These are phyloP conservation scores for Camelus bactrianus DNA, from an alignment of 2,113 vertebrate genomes.

Conservation along the genomic window DNA sequence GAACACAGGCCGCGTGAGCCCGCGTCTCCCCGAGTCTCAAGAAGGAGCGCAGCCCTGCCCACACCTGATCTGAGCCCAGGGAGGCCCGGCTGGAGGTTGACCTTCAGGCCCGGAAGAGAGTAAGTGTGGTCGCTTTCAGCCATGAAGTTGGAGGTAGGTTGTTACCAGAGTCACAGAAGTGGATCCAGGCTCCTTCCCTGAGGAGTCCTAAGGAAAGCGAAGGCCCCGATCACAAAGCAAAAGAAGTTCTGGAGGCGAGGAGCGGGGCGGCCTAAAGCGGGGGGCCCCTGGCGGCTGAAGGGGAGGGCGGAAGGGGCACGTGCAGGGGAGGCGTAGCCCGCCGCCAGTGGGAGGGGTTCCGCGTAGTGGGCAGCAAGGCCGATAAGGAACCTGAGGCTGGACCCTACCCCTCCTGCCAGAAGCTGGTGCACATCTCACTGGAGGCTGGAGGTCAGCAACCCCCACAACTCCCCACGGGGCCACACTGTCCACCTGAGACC, in stretches of 20 bases:
- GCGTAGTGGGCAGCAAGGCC: background rate
- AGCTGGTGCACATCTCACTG: background rate
- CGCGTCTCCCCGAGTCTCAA: no score
- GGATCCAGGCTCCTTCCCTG: background rate
- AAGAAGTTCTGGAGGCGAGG: background rate
- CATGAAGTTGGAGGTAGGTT: background rate
- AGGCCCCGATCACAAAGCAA: background rate
- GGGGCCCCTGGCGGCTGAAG: background rate
- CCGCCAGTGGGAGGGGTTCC: background rate
- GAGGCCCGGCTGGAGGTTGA: background rate
- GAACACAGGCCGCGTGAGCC: background rate
- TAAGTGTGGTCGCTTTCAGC: background rate
- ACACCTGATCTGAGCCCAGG: background rate
- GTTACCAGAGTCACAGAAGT: background rate
- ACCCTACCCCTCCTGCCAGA: background rate
- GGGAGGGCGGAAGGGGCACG: background rate
- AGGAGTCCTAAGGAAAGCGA: background rate
- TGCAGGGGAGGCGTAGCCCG: no score
- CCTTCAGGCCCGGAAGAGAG: background rate
- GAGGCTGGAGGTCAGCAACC: background rate
- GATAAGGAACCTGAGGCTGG: background rate
- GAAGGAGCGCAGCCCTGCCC: background rate
- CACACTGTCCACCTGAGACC: background rate
- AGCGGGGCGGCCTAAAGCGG: no score
- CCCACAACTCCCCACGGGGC: no score